Percentiles rank a stretch among this genome's conserved stretches.
Evolutionary conservation across 2,113 vertebrate genomes (phyloP).

Genomic region (human): GRCh38 chr11:81995001-81995500

Average conservation of each 20-base stretch:
- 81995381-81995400: not conserved
- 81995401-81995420: not conserved
- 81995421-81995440: not conserved
- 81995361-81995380: no score
- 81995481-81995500: not conserved
- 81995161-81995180: not conserved
- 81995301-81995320: not conserved
- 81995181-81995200: not conserved
- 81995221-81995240: not conserved
- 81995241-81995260: not conserved
- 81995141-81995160: not conserved
- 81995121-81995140: not conserved
- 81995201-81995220: not conserved
- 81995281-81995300: not conserved
- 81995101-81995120: not conserved
- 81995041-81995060: not conserved
- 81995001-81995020: not conserved
- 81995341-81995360: not conserved
- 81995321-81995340: not conserved
- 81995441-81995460: not conserved
- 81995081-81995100: not conserved
- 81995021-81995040: not conserved
- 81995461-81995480: not conserved
- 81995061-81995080: not conserved
- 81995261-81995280: not conserved